Conservation (phyloP, 2,888 invertebrate species). For the Aplocera efformata region DNA sequence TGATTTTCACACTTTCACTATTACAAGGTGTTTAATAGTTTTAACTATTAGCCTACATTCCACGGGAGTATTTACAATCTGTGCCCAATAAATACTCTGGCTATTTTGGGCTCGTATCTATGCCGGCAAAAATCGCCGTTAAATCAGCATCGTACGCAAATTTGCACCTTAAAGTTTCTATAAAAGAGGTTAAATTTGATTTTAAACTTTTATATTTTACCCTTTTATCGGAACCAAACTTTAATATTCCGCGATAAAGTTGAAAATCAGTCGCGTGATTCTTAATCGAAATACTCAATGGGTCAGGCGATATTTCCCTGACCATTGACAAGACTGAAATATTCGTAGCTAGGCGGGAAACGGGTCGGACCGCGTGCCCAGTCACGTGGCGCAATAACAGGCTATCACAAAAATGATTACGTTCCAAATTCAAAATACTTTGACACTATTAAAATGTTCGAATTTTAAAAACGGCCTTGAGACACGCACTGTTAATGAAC, state of each 20-base stretch:
- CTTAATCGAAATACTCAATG: neutral
- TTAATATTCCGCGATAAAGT: neutral
- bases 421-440: too few relatives aligned
- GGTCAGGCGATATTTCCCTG: slow-evolving; percentile 12
- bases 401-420: too few relatives aligned
- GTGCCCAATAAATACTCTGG: slow-evolving; percentile 8
- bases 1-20: too few relatives aligned
- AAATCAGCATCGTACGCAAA: too few relatives aligned
- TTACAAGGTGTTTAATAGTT: slow-evolving; percentile 4
- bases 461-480: too few relatives aligned
- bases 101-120: slow-evolving; percentile 14
- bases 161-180: neutral
- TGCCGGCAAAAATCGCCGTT: slow-evolving; percentile 5
- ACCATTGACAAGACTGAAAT: slow-evolving; percentile 21
- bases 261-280: neutral
- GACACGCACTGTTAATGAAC: too few relatives aligned
- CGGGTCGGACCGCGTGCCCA: neutral
- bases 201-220: neutral
- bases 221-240: neutral
- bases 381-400: too few relatives aligned
- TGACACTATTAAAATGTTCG: too few relatives aligned
- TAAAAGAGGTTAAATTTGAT: slow-evolving; percentile 6
- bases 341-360: slow-evolving; percentile 11
- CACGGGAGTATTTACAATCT: slow-evolving; percentile 2
- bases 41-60: slow-evolving; percentile 20